A percentile compares a stretch with the other conserved stretches of the same genome.
Conservation (phyloP, 2,113 vertebrate genomes). For the Gnathonemus echidnorhynchus region DNA sequence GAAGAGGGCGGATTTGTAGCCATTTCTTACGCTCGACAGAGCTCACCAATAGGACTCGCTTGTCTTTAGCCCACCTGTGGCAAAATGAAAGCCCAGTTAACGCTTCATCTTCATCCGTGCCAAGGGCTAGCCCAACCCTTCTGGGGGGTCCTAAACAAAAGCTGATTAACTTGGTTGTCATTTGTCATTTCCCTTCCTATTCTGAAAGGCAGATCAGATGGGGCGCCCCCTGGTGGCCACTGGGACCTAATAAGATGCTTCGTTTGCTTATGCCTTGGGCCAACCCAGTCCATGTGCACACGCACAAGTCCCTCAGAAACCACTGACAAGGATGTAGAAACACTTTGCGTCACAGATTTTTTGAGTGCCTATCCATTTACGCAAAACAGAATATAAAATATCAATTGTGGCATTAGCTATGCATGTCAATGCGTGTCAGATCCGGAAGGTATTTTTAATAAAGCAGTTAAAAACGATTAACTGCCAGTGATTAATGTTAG, state of each 20-base stretch:
- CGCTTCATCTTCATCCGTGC: not conserved
- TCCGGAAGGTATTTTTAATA: not conserved
- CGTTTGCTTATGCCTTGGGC: too few species aligned
- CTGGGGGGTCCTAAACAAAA: not conserved
- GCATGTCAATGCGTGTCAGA: not conserved
- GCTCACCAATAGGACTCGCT: slow-evolving; percentile 83
- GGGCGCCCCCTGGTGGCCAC: not conserved
- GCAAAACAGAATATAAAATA: not conserved
- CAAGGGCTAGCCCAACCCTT: not conserved
- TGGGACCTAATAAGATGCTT: not conserved
- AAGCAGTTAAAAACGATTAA: not conserved
- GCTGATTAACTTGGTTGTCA: not conserved
- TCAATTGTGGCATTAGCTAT: not conserved
- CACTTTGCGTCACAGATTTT: not conserved
- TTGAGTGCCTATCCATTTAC: not conserved
- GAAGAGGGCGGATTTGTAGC: slow-evolving; percentile 84
- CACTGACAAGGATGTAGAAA: not conserved
- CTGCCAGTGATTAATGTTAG: not conserved
- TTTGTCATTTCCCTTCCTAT: not conserved
- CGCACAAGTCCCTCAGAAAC: not conserved
- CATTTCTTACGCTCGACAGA: slow-evolving; percentile 90
- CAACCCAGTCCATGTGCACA: too few species aligned
- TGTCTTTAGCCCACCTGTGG: slow-evolving; percentile 88
- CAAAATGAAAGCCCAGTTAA: not conserved
- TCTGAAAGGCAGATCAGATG: not conserved